Evolutionary conservation across 2,113 vertebrate genomes (phyloP).

Genomic region (Dipodomys ordii): DNA sequence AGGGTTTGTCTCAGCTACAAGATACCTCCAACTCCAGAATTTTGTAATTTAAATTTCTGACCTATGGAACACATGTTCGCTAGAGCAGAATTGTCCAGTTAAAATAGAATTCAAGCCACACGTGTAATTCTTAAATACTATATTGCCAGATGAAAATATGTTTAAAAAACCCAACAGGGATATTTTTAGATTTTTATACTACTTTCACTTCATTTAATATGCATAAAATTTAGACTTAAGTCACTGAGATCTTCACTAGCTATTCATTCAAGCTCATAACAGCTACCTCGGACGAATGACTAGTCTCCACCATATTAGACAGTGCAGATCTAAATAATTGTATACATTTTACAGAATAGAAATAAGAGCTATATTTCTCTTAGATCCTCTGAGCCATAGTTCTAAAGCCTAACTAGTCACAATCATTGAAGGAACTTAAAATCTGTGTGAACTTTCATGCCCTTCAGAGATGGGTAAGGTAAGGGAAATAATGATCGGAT

Average conservation of each 20-base stretch:
- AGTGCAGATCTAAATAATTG: not conserved
- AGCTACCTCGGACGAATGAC: not conserved
- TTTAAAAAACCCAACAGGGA: not conserved
- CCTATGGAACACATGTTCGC: not conserved
- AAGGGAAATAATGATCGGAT: not conserved
- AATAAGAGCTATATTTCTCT: not conserved
- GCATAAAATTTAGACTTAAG: not conserved
- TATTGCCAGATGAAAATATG: not conserved
- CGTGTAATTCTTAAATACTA: not conserved
- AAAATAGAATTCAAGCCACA: not conserved
- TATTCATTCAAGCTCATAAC: not conserved
- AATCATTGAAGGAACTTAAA: not conserved
- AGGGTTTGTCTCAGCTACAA: not conserved
- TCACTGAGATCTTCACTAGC: conserved; percentile 4
- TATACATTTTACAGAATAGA: not conserved
- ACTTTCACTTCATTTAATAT: not conserved
- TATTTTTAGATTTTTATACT: not conserved
- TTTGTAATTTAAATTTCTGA: conserved; percentile 6
- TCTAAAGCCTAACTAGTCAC: not conserved
- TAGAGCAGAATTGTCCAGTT: not conserved
- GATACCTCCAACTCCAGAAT: not conserved
- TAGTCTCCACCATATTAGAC: too few relatives aligned
- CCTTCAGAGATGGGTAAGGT: not conserved
- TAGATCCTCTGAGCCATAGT: not conserved
- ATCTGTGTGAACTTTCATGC: not conserved